phyloP scores from a whole-genome alignment of 2,113 vertebrate genomes.

The Aegithalos caudatus region DNA sequence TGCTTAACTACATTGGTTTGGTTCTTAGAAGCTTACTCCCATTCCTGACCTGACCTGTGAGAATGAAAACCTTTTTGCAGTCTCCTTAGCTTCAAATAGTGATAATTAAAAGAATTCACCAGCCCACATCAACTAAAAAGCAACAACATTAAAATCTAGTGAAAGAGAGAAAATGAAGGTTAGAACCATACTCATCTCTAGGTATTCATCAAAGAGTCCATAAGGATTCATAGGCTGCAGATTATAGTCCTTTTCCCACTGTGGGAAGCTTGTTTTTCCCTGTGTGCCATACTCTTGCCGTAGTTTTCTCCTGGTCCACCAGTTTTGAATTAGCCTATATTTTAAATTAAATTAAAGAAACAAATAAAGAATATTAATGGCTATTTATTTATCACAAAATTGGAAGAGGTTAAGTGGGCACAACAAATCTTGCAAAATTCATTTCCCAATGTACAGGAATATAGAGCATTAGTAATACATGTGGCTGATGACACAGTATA shows the following conservation, averaged over 20 bases:
- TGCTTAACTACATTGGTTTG: not conserved
- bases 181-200: conserved; percentile 91
- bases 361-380: not conserved
- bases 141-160: not conserved
- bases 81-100: not conserved
- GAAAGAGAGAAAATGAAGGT: not conserved
- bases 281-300: conserved; percentile 80
- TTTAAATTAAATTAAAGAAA: conserved; percentile 2
- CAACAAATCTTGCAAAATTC: not conserved
- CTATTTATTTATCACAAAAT: not conserved
- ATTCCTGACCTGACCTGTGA: not conserved
- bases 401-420: not conserved
- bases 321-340: conserved; percentile 87
- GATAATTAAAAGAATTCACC: not conserved
- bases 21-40: not conserved
- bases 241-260: conserved; percentile 95
- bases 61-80: not conserved
- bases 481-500: not conserved
- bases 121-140: not conserved
- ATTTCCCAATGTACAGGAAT: not conserved
- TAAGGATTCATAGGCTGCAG: conserved; percentile 92
- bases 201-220: conserved; percentile 94
- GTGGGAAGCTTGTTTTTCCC: conserved; percentile 79
- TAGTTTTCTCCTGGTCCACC: conserved; percentile 89
- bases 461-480: not conserved